Evolutionary conservation across 2,888 invertebrate species (phyloP), one percentile per base, ranked within the genome.

Genomic region (Geotrupes spiniger): DNA sequence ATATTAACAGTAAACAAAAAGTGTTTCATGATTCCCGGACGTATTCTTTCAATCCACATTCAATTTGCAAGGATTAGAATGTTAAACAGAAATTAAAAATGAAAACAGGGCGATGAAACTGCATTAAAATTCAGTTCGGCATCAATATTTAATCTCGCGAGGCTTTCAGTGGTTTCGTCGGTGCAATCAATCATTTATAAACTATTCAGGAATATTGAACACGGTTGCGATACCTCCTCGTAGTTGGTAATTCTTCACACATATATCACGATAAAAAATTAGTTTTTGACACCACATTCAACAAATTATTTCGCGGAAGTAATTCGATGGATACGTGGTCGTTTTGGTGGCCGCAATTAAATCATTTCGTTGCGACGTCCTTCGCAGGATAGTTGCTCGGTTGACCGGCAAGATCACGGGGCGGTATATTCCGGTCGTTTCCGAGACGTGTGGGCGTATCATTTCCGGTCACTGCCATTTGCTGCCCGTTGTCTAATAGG

Each of bases 121-220:
- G 44, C 48, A 52, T 56, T 56, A 53, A 55, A 57, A 57, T 57
- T 57, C 51, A 49, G 46, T 36, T 39, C 38, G 45, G 38, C 55
- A 58, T 60, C 59, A 60, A 60, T 60, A 60, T 60, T 60, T 60
- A 60, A 60, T 62, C 60, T 57, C 50, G 48, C 52, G 45, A 52
- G 53, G 56, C 54, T 57, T 51, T 59, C 63, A 58, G 49, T 49
- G 65, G 63, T 64, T 63, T 65, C 65, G 53, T 46, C 51, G 64
- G 60, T 62, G 64, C 67, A 65, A 69, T 69, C 68, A 69, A 69
- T 69, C 68, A 69, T 68, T 68, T 63, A 68, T 63, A 64, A 68
- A 64, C 64, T 49, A 64, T 56, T 56, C 51, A 47, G 45, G 53
- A 49, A 52, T 53, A 56, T 56, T 46, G 56, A 56, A 52, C 54